Evolutionary conservation across 1,140 invertebrate genomes (phyloP), one percentile per base, ranked within the genome.

Genomic region (Musca domestica): DNA sequence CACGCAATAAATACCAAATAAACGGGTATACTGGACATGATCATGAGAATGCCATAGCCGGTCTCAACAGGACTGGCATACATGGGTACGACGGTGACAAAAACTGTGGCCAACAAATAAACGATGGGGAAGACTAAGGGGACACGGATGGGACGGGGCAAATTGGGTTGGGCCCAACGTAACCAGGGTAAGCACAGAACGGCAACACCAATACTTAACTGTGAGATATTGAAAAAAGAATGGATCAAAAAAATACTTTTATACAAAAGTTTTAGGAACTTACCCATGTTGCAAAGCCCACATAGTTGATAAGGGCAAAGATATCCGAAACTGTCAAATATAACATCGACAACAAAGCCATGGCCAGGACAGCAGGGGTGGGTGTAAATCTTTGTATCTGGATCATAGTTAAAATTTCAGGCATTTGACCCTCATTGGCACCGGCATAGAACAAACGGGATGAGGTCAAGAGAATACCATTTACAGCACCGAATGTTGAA

Each of bases 221-320:
- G 81, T 12, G 86, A 87, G 67, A 12, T n/a, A n/a, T n/a, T n/a
- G n/a, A n/a, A n/a, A n/a, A n/a, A n/a, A n/a, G n/a, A n/a, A n/a
- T n/a, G n/a, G n/a, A n/a, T n/a, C n/a, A n/a, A n/a, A n/a, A n/a
- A n/a, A n/a, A n/a, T n/a, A n/a, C n/a, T n/a, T n/a, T n/a, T n/a
- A n/a, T n/a, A n/a, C n/a, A n/a, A n/a, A n/a, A n/a, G n/a, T n/a
- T n/a, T n/a, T n/a, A n/a, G n/a, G n/a, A n/a, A 69, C 72, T 83
- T 84, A 96, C 92, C 97, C 97, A 99, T 69, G 96, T 99, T 15
- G 96, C 96, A 82, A 99, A 98, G 69, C 96, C 95, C 23, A 99
- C 96, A 81, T 99, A 99, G 83, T 98, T 99, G 74, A 99, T 99
- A 9, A 99, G 87, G 19, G 91, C 90, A 76, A 90, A 92, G 72